Conservation (phyloP, 2,797 vertebrate species). For the Paratrypauchen microcephalus region DNA sequence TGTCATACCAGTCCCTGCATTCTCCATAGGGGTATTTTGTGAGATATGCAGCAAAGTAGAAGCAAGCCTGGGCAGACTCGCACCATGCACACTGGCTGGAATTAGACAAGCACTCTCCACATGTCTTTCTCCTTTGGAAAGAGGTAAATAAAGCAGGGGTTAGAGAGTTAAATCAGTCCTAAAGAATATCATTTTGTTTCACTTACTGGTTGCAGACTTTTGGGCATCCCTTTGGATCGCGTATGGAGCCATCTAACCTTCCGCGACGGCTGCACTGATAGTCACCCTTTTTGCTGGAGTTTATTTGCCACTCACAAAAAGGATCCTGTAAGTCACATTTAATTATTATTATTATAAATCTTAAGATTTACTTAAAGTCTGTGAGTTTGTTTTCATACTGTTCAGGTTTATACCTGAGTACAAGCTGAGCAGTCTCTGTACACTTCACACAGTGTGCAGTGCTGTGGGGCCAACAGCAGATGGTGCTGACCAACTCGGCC, state of each 20-base stretch:
- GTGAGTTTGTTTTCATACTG: not conserved
- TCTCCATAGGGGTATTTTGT: slow-evolving; percentile 92
- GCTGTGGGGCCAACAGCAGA: slow-evolving; percentile 82
- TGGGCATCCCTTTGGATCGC: slow-evolving; percentile 80
- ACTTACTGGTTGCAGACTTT: slow-evolving; percentile 90
- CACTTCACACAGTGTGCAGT: slow-evolving; percentile 88
- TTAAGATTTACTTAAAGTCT: not conserved
- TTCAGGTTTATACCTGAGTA: slow-evolving; percentile 76
- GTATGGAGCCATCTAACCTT: slow-evolving; percentile 83
- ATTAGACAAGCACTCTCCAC: slow-evolving; percentile 89
- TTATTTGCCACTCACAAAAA: slow-evolving; percentile 92
- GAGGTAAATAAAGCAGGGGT: slow-evolving; percentile 1
- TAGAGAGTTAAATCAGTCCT: not conserved
- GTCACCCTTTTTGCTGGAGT: slow-evolving; percentile 88
- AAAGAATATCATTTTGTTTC: not conserved
- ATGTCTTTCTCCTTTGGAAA: slow-evolving; percentile 81
- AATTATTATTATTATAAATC: not conserved
- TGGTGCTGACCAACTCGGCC: slow-evolving; percentile 72
- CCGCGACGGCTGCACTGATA: slow-evolving; percentile 88
- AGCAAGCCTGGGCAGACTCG: slow-evolving; percentile 90
- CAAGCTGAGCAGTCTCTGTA: slow-evolving; percentile 90
- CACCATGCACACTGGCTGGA: slow-evolving; percentile 96
- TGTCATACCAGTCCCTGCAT: slow-evolving; percentile 94
- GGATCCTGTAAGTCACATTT: slow-evolving; percentile 74
- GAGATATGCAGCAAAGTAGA: slow-evolving; percentile 91